Conservation (phyloP, 2,113 vertebrate species). For the Dunckerocampus dactyliophorus region DNA sequence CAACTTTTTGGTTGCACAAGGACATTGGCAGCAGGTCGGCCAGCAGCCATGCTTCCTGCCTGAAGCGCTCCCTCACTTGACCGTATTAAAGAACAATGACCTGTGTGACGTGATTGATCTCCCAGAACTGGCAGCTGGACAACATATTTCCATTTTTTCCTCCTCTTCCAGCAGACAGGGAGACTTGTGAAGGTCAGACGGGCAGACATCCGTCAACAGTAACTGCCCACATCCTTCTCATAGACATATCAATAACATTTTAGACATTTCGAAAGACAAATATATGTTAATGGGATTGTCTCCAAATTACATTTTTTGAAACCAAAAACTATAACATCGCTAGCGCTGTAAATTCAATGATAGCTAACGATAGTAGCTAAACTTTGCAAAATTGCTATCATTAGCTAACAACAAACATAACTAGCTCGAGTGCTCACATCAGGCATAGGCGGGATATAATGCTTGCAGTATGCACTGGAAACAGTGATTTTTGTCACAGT, state of each 20-base stretch:
- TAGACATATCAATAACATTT: slow-evolving; percentile 12
- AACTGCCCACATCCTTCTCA: slow-evolving; percentile 16
- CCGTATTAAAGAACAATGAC: slow-evolving; percentile 57
- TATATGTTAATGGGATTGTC: neutral
- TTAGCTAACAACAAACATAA: no score
- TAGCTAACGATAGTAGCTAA: no score
- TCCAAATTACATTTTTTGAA: no score
- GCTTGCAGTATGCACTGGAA: neutral
- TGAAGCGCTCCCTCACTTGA: slow-evolving; percentile 35
- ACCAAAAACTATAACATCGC: no score
- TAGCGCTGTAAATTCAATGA: no score
- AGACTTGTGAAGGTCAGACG: slow-evolving; percentile 52
- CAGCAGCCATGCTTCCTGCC: slow-evolving; percentile 29
- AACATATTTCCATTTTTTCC: slow-evolving; percentile 47
- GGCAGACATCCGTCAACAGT: slow-evolving; percentile 41
- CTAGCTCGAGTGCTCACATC: no score
- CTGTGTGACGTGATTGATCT: slow-evolving; percentile 62
- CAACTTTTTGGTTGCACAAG: slow-evolving; percentile 38
- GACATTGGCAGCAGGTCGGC: slow-evolving; percentile 8
- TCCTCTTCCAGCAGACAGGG: slow-evolving; percentile 16
- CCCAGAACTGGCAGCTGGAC: slow-evolving; percentile 46
- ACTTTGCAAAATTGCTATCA: no score
- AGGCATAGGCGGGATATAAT: neutral
- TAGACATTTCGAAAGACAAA: neutral
- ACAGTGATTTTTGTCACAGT: no score